Evolutionary conservation across 2,797 vertebrate genomes (phyloP).

Genomic region (Silurus lanzhouensis): DNA sequence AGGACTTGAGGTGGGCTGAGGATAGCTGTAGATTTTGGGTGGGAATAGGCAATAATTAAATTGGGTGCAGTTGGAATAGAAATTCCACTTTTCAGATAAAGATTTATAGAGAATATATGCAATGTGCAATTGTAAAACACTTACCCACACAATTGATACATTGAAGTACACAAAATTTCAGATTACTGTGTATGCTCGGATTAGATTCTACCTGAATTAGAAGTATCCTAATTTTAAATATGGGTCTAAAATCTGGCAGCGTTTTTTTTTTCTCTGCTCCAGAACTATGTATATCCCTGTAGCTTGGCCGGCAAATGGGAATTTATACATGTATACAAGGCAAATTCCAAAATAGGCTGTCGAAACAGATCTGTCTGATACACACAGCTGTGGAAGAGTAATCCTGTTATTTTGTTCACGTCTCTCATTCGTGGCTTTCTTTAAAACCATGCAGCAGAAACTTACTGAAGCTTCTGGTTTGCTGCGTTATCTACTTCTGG

Average conservation of each 20-base stretch:
- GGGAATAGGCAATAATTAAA: background rate
- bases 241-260: slow-evolving; percentile 31
- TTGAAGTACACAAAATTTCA: background rate
- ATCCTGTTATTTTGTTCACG: slow-evolving; percentile 42
- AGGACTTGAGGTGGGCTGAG: background rate
- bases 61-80: background rate
- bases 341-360: slow-evolving; percentile 22
- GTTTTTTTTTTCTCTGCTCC: slow-evolving; percentile 26
- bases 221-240: background rate
- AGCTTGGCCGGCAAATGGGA: slow-evolving; percentile 52
- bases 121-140: too few species aligned
- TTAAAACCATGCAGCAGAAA: background rate
- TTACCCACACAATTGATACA: too few species aligned
- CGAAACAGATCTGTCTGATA: slow-evolving; percentile 37
- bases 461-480: background rate
- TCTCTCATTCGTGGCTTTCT: background rate
- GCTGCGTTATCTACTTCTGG: background rate
- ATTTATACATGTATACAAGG: slow-evolving; percentile 2
- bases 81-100: background rate
- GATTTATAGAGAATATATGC: background rate
- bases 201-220: background rate
- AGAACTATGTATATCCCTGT: slow-evolving; percentile 54
- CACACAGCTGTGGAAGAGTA: slow-evolving; percentile 59
- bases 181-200: background rate
- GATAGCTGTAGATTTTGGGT: background rate